Evolutionary conservation across 2,797 vertebrate species (phyloP), one percentile per base, ranked within the genome.

Genomic region (Phoeniculus purpureus): DNA sequence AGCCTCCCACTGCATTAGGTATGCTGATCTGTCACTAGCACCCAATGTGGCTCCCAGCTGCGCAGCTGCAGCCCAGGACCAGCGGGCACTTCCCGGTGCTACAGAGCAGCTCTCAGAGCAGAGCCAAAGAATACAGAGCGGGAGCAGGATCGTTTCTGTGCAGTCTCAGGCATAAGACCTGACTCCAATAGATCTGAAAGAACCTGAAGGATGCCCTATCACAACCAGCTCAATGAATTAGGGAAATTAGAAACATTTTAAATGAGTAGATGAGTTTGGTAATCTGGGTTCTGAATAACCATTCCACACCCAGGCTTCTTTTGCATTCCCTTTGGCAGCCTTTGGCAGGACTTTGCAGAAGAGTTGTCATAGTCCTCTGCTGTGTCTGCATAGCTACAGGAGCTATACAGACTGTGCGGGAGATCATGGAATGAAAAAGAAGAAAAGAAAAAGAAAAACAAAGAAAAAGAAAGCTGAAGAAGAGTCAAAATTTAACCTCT

Each of bases 41-140:
- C 77, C 73, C 73, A 96, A 95, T 90, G 90, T 95, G 94, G 94
- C 81, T 90, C 81, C 64, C 96, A 96, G 94, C 94, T 96, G 92
- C 90, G 91, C 93, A 85, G 91, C 93, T 95, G 95, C 66, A 58
- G 87, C 79, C 93, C 94, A 92, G 93, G 34, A 87, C 56, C 58
- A 65, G 66, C 19, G 8, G 3, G 77, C 5, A 6, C 90, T 80
- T 93, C 83, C 90, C 45, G 0, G 55, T 70, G 89, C 89, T 65
- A 11, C 5, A 1, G 76, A 78, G 66, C 82, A 82, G 51, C 75
- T 40, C 56, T n/a, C 59, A 2, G 48, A 60, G 50, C 29, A 60
- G 48, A 47, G 68, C 75, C 3, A 16, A 73, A 77, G 85, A 92
- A 40, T 45, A 74, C 4, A 0, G 29, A 67, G 75, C 45, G 95